Base-by-base conservation (phyloP, 1,140 invertebrate species). In the Listronotus oregonensis region DNA sequence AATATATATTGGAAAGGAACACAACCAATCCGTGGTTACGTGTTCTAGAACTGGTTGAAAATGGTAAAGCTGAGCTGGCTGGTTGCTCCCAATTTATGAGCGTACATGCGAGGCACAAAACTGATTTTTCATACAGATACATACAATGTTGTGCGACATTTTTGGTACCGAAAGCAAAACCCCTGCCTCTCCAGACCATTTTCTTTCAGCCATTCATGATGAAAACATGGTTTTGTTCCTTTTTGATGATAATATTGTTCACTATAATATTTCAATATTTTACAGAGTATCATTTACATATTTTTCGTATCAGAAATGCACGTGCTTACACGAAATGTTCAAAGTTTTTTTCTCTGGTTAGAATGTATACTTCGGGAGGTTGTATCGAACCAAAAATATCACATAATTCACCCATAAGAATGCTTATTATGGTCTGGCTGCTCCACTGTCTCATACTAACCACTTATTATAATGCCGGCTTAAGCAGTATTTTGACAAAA, bases 401-500 rank as follows among this genome's bases (percentile, higher is more conserved):
- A 6, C 12, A 12, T 40, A 12, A 3, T n/a, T 61, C n/a, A 61
- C 40, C 39, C 21, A 46, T n/a, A 21, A 32, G 2, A 42, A 21
- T 58, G 1, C 18, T 65, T 6, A 15, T 65, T 3, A 42, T 49
- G 18, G 40, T 1, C 11, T 39, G 27, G 18, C 39, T 59, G 7
- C 9, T 59, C 6, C 47, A 51, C 17, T 50, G 59, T 21, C 15
- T 57, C 6, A n/a, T 62, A 4, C 12, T 57, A 3, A 10, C 51
- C 1, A 67, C 59, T 9, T 67, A 62, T 11, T 62, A 67, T 32
- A 42, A 21, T 32, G 59, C 66, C 12, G 59, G 59, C 1, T 37
- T 67, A 17, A 67, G 43, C 18, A 67, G 66, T 34, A 51, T 15
- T n/a, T 44, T 63, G 14, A 15, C 60, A 18, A 57, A 56, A n/a